Evolutionary conservation across 1,140 invertebrate species (phyloP), one percentile per base, ranked within the genome.

Genomic region (Agrilus planipennis): DNA sequence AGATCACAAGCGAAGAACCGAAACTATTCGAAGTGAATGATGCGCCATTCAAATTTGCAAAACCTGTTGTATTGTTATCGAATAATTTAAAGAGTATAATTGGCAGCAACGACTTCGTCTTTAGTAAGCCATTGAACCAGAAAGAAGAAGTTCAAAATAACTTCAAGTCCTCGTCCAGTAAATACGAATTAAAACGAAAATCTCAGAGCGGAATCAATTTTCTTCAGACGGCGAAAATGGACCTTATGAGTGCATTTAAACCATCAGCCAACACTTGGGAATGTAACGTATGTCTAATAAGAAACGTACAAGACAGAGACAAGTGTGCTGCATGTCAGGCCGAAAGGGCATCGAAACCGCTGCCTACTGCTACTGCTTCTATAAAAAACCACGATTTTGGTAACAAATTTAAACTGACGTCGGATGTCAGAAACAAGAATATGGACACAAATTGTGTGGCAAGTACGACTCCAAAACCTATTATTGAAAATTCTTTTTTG

Each of bases 241-340:
- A 16, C 27, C 40, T 65, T 34, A 43, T 18, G 62, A 46, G 56
- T 5, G 58, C 60, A 46, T 61, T 60, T 34, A 58, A 59, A 42
- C 37, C 48, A 7, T 43, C 43, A 11, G 31, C 39, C 7, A 39
- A 39, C 32, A 51, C 58, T 31, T 78, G 75, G 75, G 65, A 69
- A 43, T 77, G 75, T 61, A 53, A 61, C 31, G 58, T 55, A 4
- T 77, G 75, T 55, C 57, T 73, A 58, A 55, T 76, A 9, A 53
- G 51, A 34, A 77, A 83, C 55, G 67, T 73, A 37, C 46, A 54
- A 1, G 60, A 58, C 1, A 58, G 60, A n/a, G 36, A 9, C 66
- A 57, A 65, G 65, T 73, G 72, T 61, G 67, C 58, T 14, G 68
- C 71, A 2, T 69, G 68, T 53, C 57, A 62, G 44, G 52, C 57